Conservation (phyloP, 2,797 vertebrate genomes). For the Petrocephalus schoutedeni region DNA sequence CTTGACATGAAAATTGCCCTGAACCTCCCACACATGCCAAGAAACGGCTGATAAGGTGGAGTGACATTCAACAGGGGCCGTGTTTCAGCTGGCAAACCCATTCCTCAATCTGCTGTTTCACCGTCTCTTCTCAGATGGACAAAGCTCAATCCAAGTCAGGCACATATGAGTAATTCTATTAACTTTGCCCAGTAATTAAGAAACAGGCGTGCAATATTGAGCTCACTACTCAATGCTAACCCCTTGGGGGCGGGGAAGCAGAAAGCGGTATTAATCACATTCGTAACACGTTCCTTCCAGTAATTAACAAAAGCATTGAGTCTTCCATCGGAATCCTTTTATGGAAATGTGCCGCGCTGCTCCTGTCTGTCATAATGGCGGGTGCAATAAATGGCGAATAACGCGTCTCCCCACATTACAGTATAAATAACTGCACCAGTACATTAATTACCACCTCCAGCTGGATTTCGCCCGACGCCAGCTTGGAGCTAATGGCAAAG, state of each 20-base stretch:
- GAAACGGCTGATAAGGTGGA: neutral
- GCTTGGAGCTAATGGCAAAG: slow-evolving; percentile 38
- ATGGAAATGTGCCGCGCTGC: slow-evolving; percentile 30
- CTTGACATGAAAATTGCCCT: neutral
- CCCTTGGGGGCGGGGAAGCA: neutral
- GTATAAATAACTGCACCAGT: slow-evolving; percentile 52
- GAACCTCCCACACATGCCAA: neutral
- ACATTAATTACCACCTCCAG: slow-evolving; percentile 55
- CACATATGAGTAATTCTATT: neutral
- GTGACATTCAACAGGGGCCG: neutral
- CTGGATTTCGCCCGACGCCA: slow-evolving; percentile 43
- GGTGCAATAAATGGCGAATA: slow-evolving; percentile 42
- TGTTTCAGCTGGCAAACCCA: neutral
- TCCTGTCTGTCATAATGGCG: slow-evolving; percentile 28
- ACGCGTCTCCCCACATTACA: slow-evolving; percentile 42
- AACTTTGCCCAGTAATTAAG: slow-evolving; percentile 1
- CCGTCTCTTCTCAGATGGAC: neutral
- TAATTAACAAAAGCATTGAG: slow-evolving; percentile 43
- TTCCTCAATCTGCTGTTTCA: neutral
- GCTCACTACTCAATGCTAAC: neutral
- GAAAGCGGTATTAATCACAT: slow-evolving; percentile 7
- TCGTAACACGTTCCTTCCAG: slow-evolving; percentile 34
- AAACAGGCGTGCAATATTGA: neutral
- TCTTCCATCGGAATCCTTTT: slow-evolving; percentile 37
- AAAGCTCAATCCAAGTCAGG: neutral